These are phyloP conservation scores for Bombylius discolor DNA, from an alignment of 2,888 invertebrate genomes.

Conservation along the genomic window DNA sequence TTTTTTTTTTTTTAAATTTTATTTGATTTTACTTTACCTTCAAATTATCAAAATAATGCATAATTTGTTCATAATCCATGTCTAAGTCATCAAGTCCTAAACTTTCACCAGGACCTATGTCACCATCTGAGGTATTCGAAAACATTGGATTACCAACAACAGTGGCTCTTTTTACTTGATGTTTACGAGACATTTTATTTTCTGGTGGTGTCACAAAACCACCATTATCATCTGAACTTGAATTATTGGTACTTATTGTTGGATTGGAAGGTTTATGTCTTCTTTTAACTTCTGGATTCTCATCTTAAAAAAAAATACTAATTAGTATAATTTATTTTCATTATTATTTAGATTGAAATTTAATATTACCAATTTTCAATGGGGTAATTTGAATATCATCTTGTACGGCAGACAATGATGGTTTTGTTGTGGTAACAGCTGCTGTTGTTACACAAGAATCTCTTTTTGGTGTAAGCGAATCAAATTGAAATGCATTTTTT, in stretches of 20 bases:
- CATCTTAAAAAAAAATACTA: conserved; percentile 8
- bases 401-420: conserved; percentile 7
- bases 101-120: conserved; percentile 43
- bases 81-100: conserved; percentile 71
- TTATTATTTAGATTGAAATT: neutral
- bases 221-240: conserved; percentile 22
- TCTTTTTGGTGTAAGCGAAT: conserved; percentile 36
- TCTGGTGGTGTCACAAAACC: conserved; percentile 22
- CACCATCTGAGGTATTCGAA: conserved; percentile 43
- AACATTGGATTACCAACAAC: conserved; percentile 85
- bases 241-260: conserved; percentile 15
- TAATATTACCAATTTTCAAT: conserved; percentile 17
- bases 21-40: conserved; percentile 50
- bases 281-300: conserved; percentile 17
- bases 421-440: conserved; percentile 9
- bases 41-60: conserved; percentile 96
- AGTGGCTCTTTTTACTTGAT: conserved; percentile 64
- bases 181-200: conserved; percentile 16
- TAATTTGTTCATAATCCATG: conserved; percentile 95
- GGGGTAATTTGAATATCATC: conserved; percentile 17
- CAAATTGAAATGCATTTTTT: conserved; percentile 35
- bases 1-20: neutral
- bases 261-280: conserved; percentile 15
- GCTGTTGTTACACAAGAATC: conserved; percentile 6
- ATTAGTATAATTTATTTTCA: neutral